Percentiles rank a stretch among this genome's conserved stretches.
Evolutionary conservation across 2,113 vertebrate genomes (phyloP).

Genomic region (Pan troglodytes): NHGRI_mPanTro3-v2.1_pri NC_072420.2:30550001-30550500

Average conservation of each 20-base stretch:
- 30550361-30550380: constrained; percentile 7
- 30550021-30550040: background rate
- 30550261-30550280: constrained; percentile 10
- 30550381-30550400: background rate
- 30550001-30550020: background rate
- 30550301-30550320: background rate
- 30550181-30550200: background rate
- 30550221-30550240: background rate
- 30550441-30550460: background rate
- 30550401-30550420: background rate
- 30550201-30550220: background rate
- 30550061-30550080: background rate
- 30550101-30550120: background rate
- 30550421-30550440: background rate
- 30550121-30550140: background rate
- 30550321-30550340: background rate
- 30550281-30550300: background rate
- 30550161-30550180: constrained; percentile 33
- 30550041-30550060: background rate
- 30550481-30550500: background rate
- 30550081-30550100: constrained; percentile 22
- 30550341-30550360: background rate
- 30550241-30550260: background rate
- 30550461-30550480: background rate
- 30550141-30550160: background rate